Evolutionary conservation across 2,888 invertebrate species (phyloP).

Genomic region (Cryptosula pallasiana): DNA sequence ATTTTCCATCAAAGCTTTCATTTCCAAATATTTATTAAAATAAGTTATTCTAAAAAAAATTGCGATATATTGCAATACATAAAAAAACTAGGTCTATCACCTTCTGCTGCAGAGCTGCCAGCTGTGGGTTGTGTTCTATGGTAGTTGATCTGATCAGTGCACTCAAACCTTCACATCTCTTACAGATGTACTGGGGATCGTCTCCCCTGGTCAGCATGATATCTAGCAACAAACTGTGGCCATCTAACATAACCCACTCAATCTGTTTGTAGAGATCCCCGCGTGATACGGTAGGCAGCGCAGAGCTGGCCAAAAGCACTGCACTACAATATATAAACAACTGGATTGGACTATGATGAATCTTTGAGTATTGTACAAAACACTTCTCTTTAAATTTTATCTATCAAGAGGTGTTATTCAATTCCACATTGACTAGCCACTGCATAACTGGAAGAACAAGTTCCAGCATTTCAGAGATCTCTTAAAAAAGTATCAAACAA

Average conservation of each 20-base stretch:
- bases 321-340: constrained; percentile 35
- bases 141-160: constrained; percentile 44
- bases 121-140: constrained; percentile 41
- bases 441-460: too few relatives aligned
- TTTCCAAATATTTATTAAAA: too few relatives aligned
- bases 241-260: constrained; percentile 49
- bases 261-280: constrained; percentile 48
- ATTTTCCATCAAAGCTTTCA: too few relatives aligned
- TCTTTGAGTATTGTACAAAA: too few relatives aligned
- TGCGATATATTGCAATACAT: too few relatives aligned
- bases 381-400: too few relatives aligned
- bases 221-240: constrained; percentile 43
- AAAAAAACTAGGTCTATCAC: constrained; percentile 28
- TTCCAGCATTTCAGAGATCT: too few relatives aligned
- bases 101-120: constrained; percentile 44
- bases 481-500: too few relatives aligned
- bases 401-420: too few relatives aligned
- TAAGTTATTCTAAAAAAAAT: too few relatives aligned
- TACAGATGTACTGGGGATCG: constrained; percentile 37
- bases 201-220: constrained; percentile 34
- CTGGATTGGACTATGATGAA: too few relatives aligned
- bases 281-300: constrained; percentile 39
- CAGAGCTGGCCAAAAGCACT: constrained; percentile 41
- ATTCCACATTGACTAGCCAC: too few relatives aligned
- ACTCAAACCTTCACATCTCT: constrained; percentile 43